Evolutionary conservation across 2,888 invertebrate species (phyloP), one percentile per base, ranked within the genome.

Genomic region (Tethea ocularis): DNA sequence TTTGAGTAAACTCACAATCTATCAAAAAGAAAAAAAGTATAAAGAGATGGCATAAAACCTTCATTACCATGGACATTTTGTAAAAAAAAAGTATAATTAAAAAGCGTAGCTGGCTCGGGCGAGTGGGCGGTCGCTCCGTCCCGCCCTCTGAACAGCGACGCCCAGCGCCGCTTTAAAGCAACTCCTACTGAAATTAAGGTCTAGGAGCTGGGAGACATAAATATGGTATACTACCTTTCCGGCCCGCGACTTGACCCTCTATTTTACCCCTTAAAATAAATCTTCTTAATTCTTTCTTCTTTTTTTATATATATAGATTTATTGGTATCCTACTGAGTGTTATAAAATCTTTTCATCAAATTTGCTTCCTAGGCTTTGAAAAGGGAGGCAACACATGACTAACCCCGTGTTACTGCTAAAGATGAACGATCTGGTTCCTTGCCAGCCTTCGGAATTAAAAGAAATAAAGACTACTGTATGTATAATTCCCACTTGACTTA

Each of bases 71-170:
- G 1, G 46, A 46, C 46, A 10, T 66, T 65, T 69, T 60, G 59
- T 63, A 67, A 65, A 66, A 67, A 75, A 73, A 72, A 73, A 71
- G 69, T 66, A 74, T 75, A 78, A 80, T 80, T 76, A 77, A 62
- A 60, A 66, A 66, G 74, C 66, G 67, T 75, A 72, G 75, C 63
- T 62, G 66, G 61, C 58, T 20, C 17, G 20, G 20, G 46, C 46
- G 17, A 20, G 46, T 83, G 82, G 85, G 84, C 54, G 86, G 86
- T 46, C 20, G 83, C 73, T 68, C 79, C 74, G 69, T 72, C 75
- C 80, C 87, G 85, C 88, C 86, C 83, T 70, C 88, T 91, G 75
- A 74, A 82, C 54, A 90, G 91, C 82, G 91, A 87, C 91, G 91
- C 91, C 91, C 91, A 86, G 80, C 57, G 41, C 54, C 84, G 85